Conservation (phyloP, 2,888 invertebrate genomes). For the Argyra leucocephala region DNA sequence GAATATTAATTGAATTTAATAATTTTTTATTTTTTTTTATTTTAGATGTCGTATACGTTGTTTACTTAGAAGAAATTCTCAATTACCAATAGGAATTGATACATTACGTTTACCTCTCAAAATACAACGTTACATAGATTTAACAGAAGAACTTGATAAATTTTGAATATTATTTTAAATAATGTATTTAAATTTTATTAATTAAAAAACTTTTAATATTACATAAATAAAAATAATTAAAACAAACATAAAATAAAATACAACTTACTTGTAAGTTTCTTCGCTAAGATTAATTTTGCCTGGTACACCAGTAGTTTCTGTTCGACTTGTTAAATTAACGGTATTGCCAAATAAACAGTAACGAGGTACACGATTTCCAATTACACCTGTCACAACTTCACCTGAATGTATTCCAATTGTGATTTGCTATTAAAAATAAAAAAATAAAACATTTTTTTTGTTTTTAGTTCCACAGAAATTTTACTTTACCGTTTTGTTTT, state of each 20-base stretch:
- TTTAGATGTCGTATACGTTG: slow-evolving; percentile 57
- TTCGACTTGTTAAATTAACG: slow-evolving; percentile 84
- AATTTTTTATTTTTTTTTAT: slow-evolving; percentile 13
- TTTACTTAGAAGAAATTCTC: slow-evolving; percentile 56
- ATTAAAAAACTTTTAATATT: not conserved
- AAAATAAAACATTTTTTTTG: not conserved
- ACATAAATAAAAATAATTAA: not conserved
- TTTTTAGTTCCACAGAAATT: no score
- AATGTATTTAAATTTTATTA: not conserved
- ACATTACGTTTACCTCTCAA: slow-evolving; percentile 56
- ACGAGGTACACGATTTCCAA: slow-evolving; percentile 87
- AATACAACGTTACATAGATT: slow-evolving; percentile 62
- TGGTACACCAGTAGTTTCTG: slow-evolving; percentile 82
- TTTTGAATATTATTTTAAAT: not conserved
- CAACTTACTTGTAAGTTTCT: slow-evolving; percentile 73
- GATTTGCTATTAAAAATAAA: slow-evolving; percentile 56
- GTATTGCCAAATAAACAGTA: slow-evolving; percentile 91
- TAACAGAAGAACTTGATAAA: slow-evolving; percentile 53
- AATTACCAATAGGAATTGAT: slow-evolving; percentile 64
- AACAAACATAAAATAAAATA: slow-evolving; percentile 9
- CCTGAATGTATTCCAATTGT: slow-evolving; percentile 92
- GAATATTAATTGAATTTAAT: not conserved
- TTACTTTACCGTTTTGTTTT: no score
- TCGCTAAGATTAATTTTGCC: slow-evolving; percentile 87
- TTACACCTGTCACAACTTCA: slow-evolving; percentile 89